These are phyloP conservation scores for Spilosoma lubricipeda DNA, from an alignment of 2,888 invertebrate species.

Conservation along the genomic window DNA sequence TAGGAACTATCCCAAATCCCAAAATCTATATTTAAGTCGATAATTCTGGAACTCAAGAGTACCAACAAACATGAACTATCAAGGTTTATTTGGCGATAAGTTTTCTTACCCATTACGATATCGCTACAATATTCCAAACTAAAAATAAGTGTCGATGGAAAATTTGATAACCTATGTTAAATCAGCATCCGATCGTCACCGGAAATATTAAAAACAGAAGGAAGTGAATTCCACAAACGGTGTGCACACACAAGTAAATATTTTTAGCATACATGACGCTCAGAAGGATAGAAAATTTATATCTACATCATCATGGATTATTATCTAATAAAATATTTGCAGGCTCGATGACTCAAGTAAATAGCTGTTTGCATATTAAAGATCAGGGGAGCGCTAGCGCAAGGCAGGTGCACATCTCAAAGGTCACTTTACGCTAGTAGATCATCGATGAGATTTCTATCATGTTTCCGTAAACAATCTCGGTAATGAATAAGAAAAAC, in stretches of 20 bases:
- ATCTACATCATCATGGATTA: constrained; percentile 34
- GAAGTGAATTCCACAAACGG: constrained; percentile 8
- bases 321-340: constrained; percentile 41
- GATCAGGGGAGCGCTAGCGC: constrained; percentile 9
- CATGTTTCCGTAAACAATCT: constrained; percentile 66
- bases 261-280: constrained; percentile 6
- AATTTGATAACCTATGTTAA: constrained; percentile 1
- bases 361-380: constrained; percentile 38
- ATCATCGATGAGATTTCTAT: constrained; percentile 55
- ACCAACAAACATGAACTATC: neutral
- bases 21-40: neutral
- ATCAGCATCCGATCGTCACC: constrained; percentile 15
- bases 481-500: constrained; percentile 45
- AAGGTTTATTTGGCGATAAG: neutral
- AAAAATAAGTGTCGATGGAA: constrained; percentile 9
- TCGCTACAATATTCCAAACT: neutral
- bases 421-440: constrained; percentile 45
- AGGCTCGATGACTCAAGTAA: constrained; percentile 32
- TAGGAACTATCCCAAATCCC: neutral
- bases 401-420: constrained; percentile 38
- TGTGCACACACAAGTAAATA: constrained; percentile 2
- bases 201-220: constrained; percentile 22
- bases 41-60: neutral
- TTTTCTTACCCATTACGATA: neutral
- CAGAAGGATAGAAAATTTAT: constrained; percentile 37